These are phyloP conservation scores for Eudasyphora cyanicolor DNA, from an alignment of 2,888 invertebrate genomes.

Conservation along the genomic window DNA sequence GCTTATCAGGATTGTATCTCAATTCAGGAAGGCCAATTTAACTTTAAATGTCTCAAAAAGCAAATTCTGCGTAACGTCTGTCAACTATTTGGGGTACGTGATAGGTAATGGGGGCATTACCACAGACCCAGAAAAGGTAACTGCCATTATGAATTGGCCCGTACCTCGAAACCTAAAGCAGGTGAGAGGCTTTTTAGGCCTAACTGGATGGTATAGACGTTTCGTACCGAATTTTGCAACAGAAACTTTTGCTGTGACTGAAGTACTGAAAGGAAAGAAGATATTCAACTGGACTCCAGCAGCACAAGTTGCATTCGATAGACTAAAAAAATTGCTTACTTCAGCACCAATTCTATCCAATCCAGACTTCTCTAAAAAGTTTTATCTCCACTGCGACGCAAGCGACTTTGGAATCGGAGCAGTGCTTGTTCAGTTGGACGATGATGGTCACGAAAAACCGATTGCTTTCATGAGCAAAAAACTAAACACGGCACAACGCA, in stretches of 20 bases:
- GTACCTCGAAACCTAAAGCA: slow-evolving; percentile 57
- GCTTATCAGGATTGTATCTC: slow-evolving; percentile 34
- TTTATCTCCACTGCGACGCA: not conserved
- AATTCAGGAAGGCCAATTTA: slow-evolving; percentile 45
- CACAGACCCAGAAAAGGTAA: slow-evolving; percentile 41
- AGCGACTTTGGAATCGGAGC: not conserved
- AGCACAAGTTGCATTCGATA: slow-evolving; percentile 3
- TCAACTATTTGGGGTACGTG: slow-evolving; percentile 56
- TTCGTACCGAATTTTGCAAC: slow-evolving; percentile 62
- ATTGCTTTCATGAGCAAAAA: no score
- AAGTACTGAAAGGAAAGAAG: no score
- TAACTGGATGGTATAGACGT: slow-evolving; percentile 65
- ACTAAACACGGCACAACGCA: no score
- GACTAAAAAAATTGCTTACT: not conserved
- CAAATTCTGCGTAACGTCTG: slow-evolving; percentile 46
- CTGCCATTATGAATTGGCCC: slow-evolving; percentile 27
- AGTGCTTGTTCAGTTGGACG: not conserved
- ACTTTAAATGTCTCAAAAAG: slow-evolving; percentile 54
- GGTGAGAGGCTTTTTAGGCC: slow-evolving; percentile 62
- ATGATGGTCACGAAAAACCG: no score
- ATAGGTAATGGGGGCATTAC: slow-evolving; percentile 48
- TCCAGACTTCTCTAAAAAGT: slow-evolving; percentile 5
- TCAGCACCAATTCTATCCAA: slow-evolving; percentile 16
- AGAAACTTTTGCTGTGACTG: slow-evolving; percentile 24
- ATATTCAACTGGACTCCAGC: no score